phyloP scores from a whole-genome alignment of 2,797 vertebrate genomes.

The Phyllotis vaccarum region DNA sequence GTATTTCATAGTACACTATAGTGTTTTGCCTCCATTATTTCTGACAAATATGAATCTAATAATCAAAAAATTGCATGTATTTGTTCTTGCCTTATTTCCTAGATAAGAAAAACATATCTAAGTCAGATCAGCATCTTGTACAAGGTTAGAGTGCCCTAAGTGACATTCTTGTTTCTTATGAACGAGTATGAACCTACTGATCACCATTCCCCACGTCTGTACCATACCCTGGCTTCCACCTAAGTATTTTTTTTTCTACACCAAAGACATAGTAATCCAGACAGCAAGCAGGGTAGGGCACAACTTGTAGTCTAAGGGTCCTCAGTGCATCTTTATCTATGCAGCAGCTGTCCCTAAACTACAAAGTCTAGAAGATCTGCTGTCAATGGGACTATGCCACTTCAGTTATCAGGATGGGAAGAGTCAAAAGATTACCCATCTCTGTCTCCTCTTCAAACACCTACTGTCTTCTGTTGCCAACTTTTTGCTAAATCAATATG shows the following conservation, averaged over 20 bases:
- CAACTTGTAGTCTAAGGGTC: background rate
- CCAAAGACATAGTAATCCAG: background rate
- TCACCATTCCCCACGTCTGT: background rate
- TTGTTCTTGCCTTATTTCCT: background rate
- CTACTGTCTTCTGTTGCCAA: background rate
- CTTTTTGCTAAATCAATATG: background rate
- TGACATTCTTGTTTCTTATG: background rate
- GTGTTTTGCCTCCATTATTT: constrained; percentile 20
- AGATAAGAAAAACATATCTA: background rate
- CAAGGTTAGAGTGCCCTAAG: background rate
- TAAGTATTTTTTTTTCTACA: background rate
- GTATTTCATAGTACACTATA: background rate
- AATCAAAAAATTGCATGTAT: background rate
- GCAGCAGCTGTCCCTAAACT: background rate
- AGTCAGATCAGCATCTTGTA: background rate
- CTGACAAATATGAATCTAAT: background rate
- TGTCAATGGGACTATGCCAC: background rate
- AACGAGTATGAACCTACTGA: background rate
- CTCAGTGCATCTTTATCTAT: background rate
- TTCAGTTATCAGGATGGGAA: background rate
- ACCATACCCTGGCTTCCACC: background rate
- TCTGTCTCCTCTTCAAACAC: background rate
- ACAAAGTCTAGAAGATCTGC: background rate
- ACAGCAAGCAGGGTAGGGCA: background rate
- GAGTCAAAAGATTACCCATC: background rate